Percentiles rank a stretch among this genome's conserved stretches.
Evolutionary conservation across 2,797 vertebrate genomes (phyloP).

Genomic region (Astyanax mexicanus): DNA sequence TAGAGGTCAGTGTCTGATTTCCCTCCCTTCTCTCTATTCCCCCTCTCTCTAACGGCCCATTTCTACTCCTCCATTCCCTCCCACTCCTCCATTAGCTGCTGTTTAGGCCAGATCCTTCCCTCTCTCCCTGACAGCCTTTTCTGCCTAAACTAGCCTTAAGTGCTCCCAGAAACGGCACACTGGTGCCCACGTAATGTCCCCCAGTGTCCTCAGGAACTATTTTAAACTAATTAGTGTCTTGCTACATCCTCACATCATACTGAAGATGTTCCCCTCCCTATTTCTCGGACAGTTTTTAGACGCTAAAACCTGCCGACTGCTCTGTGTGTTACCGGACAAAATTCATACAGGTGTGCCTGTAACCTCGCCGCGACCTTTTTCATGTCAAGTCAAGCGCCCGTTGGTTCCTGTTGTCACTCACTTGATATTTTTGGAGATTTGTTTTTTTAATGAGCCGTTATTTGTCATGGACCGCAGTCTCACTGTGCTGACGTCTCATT

Average conservation of each 20-base stretch:
- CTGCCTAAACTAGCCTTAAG: constrained; percentile 20
- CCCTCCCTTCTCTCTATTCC: too few species aligned
- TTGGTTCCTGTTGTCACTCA: background rate
- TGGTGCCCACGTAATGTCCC: constrained; percentile 24
- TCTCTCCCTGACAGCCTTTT: constrained; percentile 23
- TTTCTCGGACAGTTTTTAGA: background rate
- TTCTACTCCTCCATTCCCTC: constrained; percentile 32
- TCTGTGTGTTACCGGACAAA: background rate
- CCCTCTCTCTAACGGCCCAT: background rate
- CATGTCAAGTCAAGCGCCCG: background rate
- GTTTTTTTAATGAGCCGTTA: background rate
- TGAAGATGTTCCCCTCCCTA: background rate
- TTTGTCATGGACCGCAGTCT: background rate
- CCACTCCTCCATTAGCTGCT: constrained; percentile 48
- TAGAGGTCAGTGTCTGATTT: background rate
- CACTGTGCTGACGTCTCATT: background rate
- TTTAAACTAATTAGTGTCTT: constrained; percentile 55
- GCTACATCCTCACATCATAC: constrained; percentile 8
- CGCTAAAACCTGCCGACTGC: background rate
- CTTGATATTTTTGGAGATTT: background rate
- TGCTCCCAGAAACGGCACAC: constrained; percentile 11
- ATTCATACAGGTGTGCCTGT: background rate
- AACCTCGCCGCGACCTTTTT: background rate
- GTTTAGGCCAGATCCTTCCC: constrained; percentile 19
- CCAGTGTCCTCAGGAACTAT: constrained; percentile 28